Conservation (phyloP, 1,140 invertebrate species). For the Philaenus spumarius region DNA sequence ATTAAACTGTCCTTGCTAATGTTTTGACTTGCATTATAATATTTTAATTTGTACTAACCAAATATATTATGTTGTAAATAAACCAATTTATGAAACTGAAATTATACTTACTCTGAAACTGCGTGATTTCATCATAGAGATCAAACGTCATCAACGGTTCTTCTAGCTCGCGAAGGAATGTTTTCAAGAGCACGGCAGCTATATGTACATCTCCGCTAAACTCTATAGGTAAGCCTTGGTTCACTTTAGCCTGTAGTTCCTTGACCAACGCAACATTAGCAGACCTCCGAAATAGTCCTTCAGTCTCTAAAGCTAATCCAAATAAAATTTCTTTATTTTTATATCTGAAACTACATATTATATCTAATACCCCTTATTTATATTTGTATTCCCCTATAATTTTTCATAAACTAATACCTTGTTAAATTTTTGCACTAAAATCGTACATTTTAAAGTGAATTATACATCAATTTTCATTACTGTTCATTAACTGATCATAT, state of each 20-base stretch:
- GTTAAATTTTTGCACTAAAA: too few species aligned
- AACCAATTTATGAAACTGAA: too few species aligned
- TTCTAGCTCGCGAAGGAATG: constrained; percentile 86
- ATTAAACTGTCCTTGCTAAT: too few species aligned
- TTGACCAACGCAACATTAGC: constrained; percentile 77
- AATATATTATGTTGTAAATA: neutral
- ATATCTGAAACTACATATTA: neutral
- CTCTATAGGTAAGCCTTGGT: constrained; percentile 72
- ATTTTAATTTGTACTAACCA: constrained; percentile 1
- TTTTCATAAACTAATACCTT: neutral
- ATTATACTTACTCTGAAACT: constrained; percentile 83
- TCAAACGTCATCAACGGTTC: constrained; percentile 94
- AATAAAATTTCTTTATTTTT: neutral
- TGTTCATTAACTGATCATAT: too few species aligned
- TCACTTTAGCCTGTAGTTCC: constrained; percentile 76
- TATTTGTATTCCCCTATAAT: neutral
- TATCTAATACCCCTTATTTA: neutral
- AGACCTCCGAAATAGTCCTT: constrained; percentile 91
- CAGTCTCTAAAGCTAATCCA: constrained; percentile 79
- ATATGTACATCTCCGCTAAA: constrained; percentile 81
- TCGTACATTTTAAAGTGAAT: too few species aligned
- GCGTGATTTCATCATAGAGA: constrained; percentile 88
- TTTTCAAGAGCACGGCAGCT: constrained; percentile 90
- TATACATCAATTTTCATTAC: too few species aligned
- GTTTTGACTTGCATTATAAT: too few species aligned